Percentiles rank a stretch among this genome's conserved stretches.
phyloP scores from a whole-genome alignment of 1,140 invertebrate genomes.

The Schlechtendalia chinensis region DNA sequence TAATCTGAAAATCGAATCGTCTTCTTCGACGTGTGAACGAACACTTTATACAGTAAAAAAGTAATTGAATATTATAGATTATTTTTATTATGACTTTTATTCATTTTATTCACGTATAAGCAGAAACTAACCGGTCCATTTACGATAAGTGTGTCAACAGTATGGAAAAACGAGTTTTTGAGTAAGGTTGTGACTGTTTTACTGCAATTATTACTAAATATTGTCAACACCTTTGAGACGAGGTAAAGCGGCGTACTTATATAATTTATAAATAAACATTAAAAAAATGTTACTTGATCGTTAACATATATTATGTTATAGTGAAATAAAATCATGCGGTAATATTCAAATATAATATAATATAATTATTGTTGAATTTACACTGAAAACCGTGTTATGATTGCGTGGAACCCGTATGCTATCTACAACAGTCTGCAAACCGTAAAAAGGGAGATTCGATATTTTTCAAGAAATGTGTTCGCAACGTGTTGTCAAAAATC shows the following conservation, averaged over 20 bases:
- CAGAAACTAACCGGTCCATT: constrained; percentile 9
- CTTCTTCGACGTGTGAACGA: background rate
- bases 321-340: background rate
- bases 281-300: background rate
- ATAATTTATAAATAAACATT: background rate
- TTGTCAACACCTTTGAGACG: background rate
- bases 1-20: background rate
- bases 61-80: background rate
- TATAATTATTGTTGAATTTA: constrained; percentile 5
- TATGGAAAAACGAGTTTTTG: constrained; percentile 15
- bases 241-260: background rate
- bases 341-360: no score
- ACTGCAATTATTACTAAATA: background rate
- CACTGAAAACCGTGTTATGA: background rate
- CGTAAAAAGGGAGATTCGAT: background rate
- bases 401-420: background rate
- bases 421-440: no score
- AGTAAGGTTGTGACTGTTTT: constrained; percentile 17
- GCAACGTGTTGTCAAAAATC: background rate
- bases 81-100: constrained; percentile 16
- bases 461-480: background rate
- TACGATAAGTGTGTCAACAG: constrained; percentile 22
- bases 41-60: background rate
- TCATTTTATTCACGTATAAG: background rate
- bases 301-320: background rate